These are phyloP conservation scores for Gobiocypris rarus DNA, from an alignment of 2,113 vertebrate genomes.

Conservation along the genomic window DNA sequence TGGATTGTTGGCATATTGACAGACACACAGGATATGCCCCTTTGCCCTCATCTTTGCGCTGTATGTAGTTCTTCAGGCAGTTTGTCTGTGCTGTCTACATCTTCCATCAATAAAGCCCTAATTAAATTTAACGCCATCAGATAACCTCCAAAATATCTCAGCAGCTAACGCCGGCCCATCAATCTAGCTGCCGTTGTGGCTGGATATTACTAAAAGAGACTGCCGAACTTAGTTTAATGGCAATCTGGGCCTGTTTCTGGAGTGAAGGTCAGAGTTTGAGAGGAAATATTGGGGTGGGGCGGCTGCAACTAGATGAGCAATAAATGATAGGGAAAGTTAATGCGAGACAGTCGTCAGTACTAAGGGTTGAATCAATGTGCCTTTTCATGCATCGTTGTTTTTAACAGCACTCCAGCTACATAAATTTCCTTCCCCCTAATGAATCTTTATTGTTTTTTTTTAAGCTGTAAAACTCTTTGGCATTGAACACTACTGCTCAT, in stretches of 20 bases:
- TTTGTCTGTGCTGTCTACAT: conserved; percentile 22
- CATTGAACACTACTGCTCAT: too few species aligned
- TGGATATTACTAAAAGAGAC: conserved; percentile 27
- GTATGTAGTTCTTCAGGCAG: conserved; percentile 10
- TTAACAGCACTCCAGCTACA: neutral
- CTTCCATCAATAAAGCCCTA: conserved; percentile 51
- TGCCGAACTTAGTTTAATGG: conserved; percentile 1
- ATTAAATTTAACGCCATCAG: conserved; percentile 52
- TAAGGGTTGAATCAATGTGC: conserved; percentile 14
- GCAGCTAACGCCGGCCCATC: conserved; percentile 19
- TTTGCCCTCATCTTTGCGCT: conserved; percentile 31
- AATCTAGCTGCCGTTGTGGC: conserved; percentile 35
- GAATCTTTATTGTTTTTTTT: conserved; percentile 1
- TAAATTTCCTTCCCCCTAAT: conserved; percentile 9
- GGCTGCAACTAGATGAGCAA: neutral
- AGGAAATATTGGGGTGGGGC: neutral
- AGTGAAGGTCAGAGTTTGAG: conserved; percentile 20
- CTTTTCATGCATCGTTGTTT: conserved; percentile 12
- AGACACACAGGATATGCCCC: neutral
- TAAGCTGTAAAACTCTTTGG: conserved; percentile 2
- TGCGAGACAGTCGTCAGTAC: neutral
- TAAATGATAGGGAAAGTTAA: neutral
- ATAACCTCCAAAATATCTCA: conserved; percentile 30
- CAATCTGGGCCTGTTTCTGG: neutral
- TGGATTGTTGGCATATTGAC: conserved; percentile 13